Percentiles rank a stretch among this genome's conserved stretches.
These are phyloP conservation scores for Equus przewalskii DNA, from an alignment of 2,113 vertebrate species.

Conservation along the genomic window DNA sequence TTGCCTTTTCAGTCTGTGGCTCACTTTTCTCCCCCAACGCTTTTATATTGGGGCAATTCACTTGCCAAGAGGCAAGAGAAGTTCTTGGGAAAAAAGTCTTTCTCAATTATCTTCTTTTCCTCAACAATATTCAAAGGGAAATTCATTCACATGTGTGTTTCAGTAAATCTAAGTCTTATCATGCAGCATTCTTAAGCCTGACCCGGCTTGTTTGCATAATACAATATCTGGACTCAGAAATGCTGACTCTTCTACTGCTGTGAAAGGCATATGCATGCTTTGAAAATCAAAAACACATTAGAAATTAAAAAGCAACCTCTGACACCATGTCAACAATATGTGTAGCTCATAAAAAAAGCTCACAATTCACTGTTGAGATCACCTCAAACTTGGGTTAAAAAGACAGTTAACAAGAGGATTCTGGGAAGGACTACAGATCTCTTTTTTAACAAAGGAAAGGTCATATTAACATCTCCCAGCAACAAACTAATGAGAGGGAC, in stretches of 20 bases:
- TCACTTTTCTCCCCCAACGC: constrained; percentile 53
- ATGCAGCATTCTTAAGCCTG: constrained; percentile 3
- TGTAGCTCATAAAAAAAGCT: constrained; percentile 60
- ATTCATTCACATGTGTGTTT: constrained; percentile 70
- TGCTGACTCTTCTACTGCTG: constrained; percentile 55
- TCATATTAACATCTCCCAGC: constrained; percentile 75
- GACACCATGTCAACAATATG: constrained; percentile 72
- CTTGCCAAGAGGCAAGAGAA: constrained; percentile 74
- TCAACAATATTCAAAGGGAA: constrained; percentile 78
- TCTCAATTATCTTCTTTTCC: constrained; percentile 72
- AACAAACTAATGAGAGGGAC: constrained; percentile 46
- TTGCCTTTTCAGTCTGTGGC: constrained; percentile 75
- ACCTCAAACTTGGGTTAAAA: constrained; percentile 24
- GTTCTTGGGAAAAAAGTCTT: constrained; percentile 62
- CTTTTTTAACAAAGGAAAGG: constrained; percentile 79
- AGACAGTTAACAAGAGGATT: constrained; percentile 72
- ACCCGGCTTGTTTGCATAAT: constrained; percentile 46
- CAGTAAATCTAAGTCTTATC: constrained; percentile 41
- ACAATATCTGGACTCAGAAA: constrained; percentile 52
- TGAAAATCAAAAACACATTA: constrained; percentile 78
- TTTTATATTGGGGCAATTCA: constrained; percentile 85
- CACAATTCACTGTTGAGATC: constrained; percentile 71
- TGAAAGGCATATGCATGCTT: constrained; percentile 54
- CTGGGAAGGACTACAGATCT: constrained; percentile 74
- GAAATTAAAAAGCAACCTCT: constrained; percentile 75